phyloP scores from a whole-genome alignment of 2,797 vertebrate species.

The Gymnothorax javanicus region DNA sequence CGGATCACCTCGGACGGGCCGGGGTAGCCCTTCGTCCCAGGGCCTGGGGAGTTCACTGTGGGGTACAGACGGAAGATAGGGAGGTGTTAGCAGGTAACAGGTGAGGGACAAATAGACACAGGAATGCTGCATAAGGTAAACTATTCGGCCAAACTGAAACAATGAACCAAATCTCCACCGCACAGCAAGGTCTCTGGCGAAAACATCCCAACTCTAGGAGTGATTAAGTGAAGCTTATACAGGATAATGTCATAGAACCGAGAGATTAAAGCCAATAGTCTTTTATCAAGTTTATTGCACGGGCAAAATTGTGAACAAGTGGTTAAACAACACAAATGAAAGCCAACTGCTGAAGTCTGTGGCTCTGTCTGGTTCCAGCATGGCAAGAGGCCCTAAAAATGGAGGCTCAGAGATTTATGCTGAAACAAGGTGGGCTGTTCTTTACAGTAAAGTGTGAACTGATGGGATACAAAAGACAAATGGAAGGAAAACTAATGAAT shows the following conservation, averaged over 20 bases:
- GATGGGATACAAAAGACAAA: no score
- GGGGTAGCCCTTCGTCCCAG: constrained; percentile 86
- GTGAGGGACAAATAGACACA: neutral
- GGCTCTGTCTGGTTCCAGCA: no score
- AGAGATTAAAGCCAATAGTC: no score
- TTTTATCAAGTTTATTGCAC: no score
- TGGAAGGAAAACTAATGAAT: no score
- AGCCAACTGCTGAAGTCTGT: no score
- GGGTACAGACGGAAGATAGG: neutral
- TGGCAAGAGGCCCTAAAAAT: no score
- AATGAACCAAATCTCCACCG: neutral
- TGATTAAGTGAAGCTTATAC: neutral
- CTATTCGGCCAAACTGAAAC: neutral
- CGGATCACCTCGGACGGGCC: constrained; percentile 89
- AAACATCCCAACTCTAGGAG: neutral
- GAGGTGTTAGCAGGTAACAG: neutral
- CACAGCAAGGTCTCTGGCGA: neutral
- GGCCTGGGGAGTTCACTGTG: constrained; percentile 65
- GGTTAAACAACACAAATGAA: no score
- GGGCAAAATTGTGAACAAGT: no score
- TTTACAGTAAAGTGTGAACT: no score
- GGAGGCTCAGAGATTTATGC: no score
- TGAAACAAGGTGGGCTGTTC: no score
- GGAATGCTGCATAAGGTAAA: neutral
- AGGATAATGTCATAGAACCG: neutral